A percentile compares a stretch with the other conserved stretches of the same genome.
phyloP scores from a whole-genome alignment of 2,888 invertebrate genomes.

The Neocrepidodera transversa region DNA sequence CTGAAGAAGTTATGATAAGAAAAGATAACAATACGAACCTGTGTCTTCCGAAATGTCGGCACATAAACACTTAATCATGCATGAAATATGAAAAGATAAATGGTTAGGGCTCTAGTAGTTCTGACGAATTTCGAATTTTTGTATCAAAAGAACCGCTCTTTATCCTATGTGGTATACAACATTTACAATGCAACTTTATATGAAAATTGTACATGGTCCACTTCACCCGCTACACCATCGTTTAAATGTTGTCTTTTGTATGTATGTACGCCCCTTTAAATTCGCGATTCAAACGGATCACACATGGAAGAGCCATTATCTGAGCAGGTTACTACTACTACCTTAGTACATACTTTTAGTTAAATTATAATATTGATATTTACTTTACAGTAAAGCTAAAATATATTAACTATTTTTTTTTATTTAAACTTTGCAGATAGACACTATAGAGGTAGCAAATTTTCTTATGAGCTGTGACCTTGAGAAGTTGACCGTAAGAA shows the following conservation, averaged over 20 bases:
- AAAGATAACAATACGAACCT: constrained; percentile 39
- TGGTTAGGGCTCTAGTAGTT: constrained; percentile 49
- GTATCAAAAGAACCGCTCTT: constrained; percentile 48
- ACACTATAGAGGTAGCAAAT: too few relatives aligned
- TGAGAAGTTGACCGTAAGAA: too few relatives aligned
- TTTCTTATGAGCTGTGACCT: too few relatives aligned
- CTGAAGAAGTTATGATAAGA: constrained; percentile 22
- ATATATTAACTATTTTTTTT: too few relatives aligned
- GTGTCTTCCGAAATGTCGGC: constrained; percentile 49
- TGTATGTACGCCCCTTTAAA: constrained; percentile 41
- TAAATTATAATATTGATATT: too few relatives aligned
- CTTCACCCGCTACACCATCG: constrained; percentile 55
- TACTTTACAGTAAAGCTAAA: too few relatives aligned
- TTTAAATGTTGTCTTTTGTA: constrained; percentile 55
- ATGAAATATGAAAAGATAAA: constrained; percentile 53
- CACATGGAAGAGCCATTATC: not conserved
- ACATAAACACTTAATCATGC: constrained; percentile 55
- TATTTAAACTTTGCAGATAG: too few relatives aligned
- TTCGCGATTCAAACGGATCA: constrained; percentile 1
- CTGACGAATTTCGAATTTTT: constrained; percentile 48
- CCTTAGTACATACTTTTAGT: too few relatives aligned
- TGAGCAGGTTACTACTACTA: too few relatives aligned
- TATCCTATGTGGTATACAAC: constrained; percentile 50
- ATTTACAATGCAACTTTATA: constrained; percentile 58
- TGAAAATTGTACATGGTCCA: constrained; percentile 57